These are phyloP conservation scores for Apostichopus japonicus DNA, from an alignment of 35 echinoderm and acorn worm genomes.

Conservation along the genomic window DNA sequence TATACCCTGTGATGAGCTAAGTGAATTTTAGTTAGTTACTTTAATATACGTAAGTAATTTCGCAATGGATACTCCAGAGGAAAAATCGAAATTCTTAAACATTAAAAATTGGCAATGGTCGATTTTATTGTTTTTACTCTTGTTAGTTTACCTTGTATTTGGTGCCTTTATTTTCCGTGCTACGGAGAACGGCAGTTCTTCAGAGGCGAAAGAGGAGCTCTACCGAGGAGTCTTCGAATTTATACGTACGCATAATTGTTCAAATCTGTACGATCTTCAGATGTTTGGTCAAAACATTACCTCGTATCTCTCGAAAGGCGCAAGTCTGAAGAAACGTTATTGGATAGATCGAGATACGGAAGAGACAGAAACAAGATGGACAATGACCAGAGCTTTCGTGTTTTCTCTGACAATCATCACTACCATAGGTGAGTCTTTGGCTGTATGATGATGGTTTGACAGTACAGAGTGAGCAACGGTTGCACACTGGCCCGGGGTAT, in stretches of 20 bases:
- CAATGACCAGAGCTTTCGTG: slow-evolving; percentile 11
- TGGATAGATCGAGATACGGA: slow-evolving; percentile 24
- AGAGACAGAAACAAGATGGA: slow-evolving; percentile 21
- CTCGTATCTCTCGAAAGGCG: neutral
- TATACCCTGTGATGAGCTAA: too few relatives aligned
- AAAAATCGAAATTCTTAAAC: neutral
- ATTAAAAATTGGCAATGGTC: slow-evolving; percentile 22
- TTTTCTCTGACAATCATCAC: slow-evolving; percentile 33
- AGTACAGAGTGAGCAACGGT: too few relatives aligned
- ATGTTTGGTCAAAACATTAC: neutral
- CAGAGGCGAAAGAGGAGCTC: neutral
- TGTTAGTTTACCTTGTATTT: neutral
- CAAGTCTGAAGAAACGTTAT: neutral
- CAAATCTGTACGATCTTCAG: neutral
- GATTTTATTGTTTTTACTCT: neutral
- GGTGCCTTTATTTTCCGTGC: slow-evolving; percentile 28
- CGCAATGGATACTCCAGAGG: neutral
- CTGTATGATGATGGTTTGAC: too few relatives aligned
- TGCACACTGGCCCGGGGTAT: too few relatives aligned
- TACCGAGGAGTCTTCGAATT: neutral
- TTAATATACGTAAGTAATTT: too few relatives aligned
- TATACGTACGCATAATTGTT: neutral
- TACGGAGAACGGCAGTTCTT: neutral
- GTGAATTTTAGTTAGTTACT: too few relatives aligned
- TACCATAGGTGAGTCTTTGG: slow-evolving; percentile 19